phyloP scores from a whole-genome alignment of 2,888 invertebrate species.

The Apamea epomidion region DNA sequence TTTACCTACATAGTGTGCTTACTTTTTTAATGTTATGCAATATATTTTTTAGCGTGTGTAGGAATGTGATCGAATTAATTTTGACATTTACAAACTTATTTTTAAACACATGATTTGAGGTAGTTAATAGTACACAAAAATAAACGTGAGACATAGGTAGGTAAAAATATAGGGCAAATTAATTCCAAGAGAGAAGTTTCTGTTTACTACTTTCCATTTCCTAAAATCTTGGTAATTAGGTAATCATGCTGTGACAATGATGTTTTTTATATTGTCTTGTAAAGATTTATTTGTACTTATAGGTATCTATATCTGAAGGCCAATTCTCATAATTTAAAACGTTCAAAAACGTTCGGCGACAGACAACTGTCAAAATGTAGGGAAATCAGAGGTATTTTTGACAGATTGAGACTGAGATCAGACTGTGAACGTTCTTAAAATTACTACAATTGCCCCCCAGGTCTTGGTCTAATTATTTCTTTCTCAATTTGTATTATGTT shows the following conservation, averaged over 20 bases:
- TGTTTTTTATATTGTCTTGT: not conserved
- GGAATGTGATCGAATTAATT: too few relatives aligned
- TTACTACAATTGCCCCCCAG: not conserved
- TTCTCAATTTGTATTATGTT: not conserved
- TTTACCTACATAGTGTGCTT: not conserved
- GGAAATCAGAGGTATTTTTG: not conserved
- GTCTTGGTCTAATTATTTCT: not conserved
- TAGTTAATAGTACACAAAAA: not conserved
- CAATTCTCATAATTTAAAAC: too few relatives aligned
- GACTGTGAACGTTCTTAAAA: too few relatives aligned
- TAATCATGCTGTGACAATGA: not conserved
- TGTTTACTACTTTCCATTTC: not conserved
- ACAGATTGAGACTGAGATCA: too few relatives aligned
- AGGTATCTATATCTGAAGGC: too few relatives aligned
- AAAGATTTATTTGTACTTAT: not conserved
- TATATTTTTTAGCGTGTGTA: slow-evolving; percentile 3
- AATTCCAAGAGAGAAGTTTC: not conserved
- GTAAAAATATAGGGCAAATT: not conserved
- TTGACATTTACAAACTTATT: too few relatives aligned
- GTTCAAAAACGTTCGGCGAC: too few relatives aligned
- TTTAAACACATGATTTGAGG: not conserved
- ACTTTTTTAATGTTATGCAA: not conserved
- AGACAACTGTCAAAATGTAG: too few relatives aligned
- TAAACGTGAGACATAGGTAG: not conserved
- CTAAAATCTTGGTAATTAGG: not conserved